Base-by-base conservation (phyloP, 2,797 vertebrate genomes). In the Crossoptilon crossoptilon region DNA sequence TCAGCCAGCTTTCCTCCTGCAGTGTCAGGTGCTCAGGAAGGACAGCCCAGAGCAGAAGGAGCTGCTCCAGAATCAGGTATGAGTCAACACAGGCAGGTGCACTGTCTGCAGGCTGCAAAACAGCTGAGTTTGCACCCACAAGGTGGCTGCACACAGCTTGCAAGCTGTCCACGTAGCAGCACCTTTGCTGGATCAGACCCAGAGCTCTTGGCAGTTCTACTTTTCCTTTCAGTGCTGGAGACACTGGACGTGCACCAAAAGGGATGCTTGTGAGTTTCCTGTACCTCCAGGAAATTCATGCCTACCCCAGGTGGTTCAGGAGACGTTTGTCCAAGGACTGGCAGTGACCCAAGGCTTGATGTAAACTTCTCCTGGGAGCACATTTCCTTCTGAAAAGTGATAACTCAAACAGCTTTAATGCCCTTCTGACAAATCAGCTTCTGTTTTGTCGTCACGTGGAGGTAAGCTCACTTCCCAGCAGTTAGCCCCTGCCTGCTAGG, bases 191-290 rank as follows among this genome's bases (percentile, higher is more conserved):
- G 46, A 16, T n/a, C 46, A 73, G 14, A 35, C 29, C 29, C 3
- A 35, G 33, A 49, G 33, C 33, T 5, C 41, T 31, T 19, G 2
- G 35, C 58, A 31, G 14, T 2, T 12, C 64, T 46, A 21, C 1
- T 73, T 71, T 76, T 70, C 84, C 56, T 76, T 44, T 39, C 59
- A 27, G 1, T 9, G 1, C 43, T 31, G 49, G 29, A 63, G 84
- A 31, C 11, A 3, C 7, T 68, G 83, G 62, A 67, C 35, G 3
- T 3, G 6, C 64, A 60, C 31, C 44, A 44, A 37, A 72, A 74
- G 1, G 3, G 58, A n/a, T 55, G 66, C 41, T 29, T 86, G 35
- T 0, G 0, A 64, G 79, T 14, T 63, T 83, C 37, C 66, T 1
- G 0, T 17, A 84, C 46, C 5, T 15, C 29, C 63, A 33, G 82